These are phyloP conservation scores for Mormyrops attenuatus DNA, from an alignment of 2,797 vertebrate genomes.

Conservation along the genomic window DNA sequence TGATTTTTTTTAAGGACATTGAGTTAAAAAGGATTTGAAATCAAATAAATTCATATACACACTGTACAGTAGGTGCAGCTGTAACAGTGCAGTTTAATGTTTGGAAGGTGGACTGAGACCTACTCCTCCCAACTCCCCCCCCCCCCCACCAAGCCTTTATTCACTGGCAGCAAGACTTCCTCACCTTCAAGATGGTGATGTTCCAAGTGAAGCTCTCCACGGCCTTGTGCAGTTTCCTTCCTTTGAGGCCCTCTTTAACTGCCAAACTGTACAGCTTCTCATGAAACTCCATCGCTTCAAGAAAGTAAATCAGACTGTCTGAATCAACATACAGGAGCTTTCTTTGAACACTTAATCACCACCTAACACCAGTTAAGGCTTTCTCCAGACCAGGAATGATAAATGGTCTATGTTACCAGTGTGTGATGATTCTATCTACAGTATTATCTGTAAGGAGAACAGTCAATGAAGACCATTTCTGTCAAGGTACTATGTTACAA, in stretches of 20 bases:
- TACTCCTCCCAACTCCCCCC: not conserved
- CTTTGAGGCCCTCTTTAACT: conserved; percentile 88
- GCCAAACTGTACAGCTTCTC: conserved; percentile 86
- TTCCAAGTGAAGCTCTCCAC: conserved; percentile 98
- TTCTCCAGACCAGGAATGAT: not conserved
- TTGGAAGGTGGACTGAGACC: not conserved
- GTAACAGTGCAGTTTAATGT: not conserved
- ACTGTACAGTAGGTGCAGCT: not conserved
- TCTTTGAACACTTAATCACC: not conserved
- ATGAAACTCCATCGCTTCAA: conserved; percentile 93
- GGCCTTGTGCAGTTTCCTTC: conserved; percentile 87
- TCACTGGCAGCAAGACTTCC: not conserved
- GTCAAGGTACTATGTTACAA: not conserved
- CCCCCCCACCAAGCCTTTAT: not conserved
- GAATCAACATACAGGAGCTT: not conserved
- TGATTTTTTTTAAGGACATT: not conserved
- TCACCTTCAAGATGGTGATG: conserved; percentile 96
- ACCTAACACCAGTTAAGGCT: not conserved
- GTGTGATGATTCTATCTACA: not conserved
- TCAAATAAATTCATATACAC: not conserved
- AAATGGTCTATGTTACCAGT: not conserved
- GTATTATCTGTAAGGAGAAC: not conserved
- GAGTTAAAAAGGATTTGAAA: not conserved
- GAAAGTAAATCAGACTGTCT: conserved; percentile 24
- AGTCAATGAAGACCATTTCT: conserved; percentile 15